These are phyloP conservation scores for Hirtodrosophila confusa DNA, from an alignment of 2,888 invertebrate species.

Conservation along the genomic window DNA sequence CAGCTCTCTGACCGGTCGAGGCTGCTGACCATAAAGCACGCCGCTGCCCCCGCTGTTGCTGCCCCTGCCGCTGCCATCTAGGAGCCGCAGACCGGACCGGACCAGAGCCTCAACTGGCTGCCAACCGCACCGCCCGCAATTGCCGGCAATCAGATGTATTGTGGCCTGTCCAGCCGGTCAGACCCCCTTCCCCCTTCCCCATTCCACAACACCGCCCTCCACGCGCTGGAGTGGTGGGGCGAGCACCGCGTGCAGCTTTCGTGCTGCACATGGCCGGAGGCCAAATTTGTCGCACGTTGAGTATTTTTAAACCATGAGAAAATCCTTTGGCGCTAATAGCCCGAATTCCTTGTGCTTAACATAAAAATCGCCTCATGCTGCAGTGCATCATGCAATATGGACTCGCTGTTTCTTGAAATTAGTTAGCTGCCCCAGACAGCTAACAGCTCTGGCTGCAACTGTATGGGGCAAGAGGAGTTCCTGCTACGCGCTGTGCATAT, in stretches of 20 bases:
- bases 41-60: constrained; percentile 19
- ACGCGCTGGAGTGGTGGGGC: constrained; percentile 25
- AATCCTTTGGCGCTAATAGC: constrained; percentile 84
- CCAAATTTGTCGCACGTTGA: constrained; percentile 78
- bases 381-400: constrained; percentile 73
- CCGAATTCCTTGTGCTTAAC: constrained; percentile 81
- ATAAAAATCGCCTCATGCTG: constrained; percentile 78
- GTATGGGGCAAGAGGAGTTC: background rate
- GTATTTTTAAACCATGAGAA: constrained; percentile 83
- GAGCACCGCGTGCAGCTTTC: constrained; percentile 75
- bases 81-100: background rate
- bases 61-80: background rate
- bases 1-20: constrained; percentile 51
- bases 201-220: constrained; percentile 30
- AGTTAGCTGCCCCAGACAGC: constrained; percentile 46
- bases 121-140: constrained; percentile 65
- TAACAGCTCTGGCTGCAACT: no score
- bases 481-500: constrained; percentile 53
- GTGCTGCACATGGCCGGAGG: constrained; percentile 76
- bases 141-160: constrained; percentile 73
- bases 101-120: constrained; percentile 44
- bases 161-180: constrained; percentile 30
- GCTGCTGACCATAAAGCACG: constrained; percentile 60
- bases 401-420: constrained; percentile 48
- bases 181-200: constrained; percentile 17